phyloP scores from a whole-genome alignment of 2,888 invertebrate species.

The Entomobrya multifasciata region DNA sequence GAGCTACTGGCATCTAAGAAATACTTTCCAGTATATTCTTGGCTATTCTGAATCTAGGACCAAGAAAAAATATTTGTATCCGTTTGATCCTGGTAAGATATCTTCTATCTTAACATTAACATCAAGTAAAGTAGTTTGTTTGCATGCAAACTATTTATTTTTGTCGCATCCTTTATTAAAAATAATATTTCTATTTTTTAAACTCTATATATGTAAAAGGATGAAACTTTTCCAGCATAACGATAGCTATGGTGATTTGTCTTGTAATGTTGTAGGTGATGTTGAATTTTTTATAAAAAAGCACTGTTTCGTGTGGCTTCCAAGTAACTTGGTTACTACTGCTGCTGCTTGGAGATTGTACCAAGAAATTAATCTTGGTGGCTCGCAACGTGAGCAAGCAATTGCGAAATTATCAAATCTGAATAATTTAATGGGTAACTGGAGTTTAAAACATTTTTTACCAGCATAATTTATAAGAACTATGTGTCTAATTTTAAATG shows the following conservation, averaged over 20 bases:
- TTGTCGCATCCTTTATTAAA: background rate
- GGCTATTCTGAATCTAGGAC: background rate
- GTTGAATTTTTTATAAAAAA: conserved; percentile 56
- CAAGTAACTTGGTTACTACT: conserved; percentile 25
- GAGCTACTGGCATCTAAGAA: conserved; percentile 2
- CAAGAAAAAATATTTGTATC: conserved; percentile 52
- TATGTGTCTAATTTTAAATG: background rate
- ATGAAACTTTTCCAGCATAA: no score
- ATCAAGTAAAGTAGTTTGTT: background rate
- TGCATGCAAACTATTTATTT: background rate
- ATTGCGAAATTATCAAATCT: conserved; percentile 55
- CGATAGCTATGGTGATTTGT: no score
- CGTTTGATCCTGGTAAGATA: conserved; percentile 74
- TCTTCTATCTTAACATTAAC: background rate
- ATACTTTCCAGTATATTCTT: conserved; percentile 10
- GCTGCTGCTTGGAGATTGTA: conserved; percentile 65
- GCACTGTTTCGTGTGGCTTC: conserved; percentile 48
- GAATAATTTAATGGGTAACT: conserved; percentile 56
- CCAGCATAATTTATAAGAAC: no score
- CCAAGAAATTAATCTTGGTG: conserved; percentile 59
- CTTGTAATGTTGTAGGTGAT: conserved; percentile 25
- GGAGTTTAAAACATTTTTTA: no score
- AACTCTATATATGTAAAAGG: no score
- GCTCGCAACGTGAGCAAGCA: conserved; percentile 63
- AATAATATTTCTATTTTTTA: no score